These are phyloP conservation scores for Acinonyx jubatus DNA, from an alignment of 2,113 vertebrate species.

Conservation along the genomic window DNA sequence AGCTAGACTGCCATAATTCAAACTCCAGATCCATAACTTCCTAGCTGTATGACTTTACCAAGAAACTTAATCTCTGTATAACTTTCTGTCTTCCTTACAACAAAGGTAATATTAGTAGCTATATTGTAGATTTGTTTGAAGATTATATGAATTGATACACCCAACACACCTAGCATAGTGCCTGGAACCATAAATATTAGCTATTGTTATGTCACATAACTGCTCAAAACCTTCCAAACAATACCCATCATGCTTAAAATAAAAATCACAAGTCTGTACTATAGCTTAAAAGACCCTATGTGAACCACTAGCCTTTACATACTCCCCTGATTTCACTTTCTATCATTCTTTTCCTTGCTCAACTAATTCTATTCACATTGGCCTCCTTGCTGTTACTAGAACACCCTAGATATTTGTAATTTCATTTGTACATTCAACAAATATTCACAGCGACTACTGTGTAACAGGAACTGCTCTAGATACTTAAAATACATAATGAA, in stretches of 20 bases:
- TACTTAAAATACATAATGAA: background rate
- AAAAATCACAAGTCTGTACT: background rate
- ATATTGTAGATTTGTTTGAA: background rate
- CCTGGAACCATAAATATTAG: background rate
- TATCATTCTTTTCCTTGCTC: background rate
- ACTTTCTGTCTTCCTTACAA: background rate
- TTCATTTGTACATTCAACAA: background rate
- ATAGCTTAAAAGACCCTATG: background rate
- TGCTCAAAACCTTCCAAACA: background rate
- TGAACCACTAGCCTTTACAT: background rate
- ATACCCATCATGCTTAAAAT: background rate
- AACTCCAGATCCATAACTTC: background rate
- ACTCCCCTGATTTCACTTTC: background rate
- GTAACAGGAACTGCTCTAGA: background rate
- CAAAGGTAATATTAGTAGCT: background rate
- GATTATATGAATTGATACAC: background rate
- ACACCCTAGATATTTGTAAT: background rate
- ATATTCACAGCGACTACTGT: background rate
- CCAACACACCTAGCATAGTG: background rate
- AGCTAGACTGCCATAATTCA: background rate
- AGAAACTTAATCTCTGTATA: background rate
- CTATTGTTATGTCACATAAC: background rate
- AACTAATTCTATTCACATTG: background rate
- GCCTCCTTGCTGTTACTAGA: background rate
- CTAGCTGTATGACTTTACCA: background rate